Evolutionary conservation across 30 jellyfish, hydroid and myxozoan species (phyloP), one percentile per base, ranked within the genome.

Genomic region (Aurelia aurita): DNA sequence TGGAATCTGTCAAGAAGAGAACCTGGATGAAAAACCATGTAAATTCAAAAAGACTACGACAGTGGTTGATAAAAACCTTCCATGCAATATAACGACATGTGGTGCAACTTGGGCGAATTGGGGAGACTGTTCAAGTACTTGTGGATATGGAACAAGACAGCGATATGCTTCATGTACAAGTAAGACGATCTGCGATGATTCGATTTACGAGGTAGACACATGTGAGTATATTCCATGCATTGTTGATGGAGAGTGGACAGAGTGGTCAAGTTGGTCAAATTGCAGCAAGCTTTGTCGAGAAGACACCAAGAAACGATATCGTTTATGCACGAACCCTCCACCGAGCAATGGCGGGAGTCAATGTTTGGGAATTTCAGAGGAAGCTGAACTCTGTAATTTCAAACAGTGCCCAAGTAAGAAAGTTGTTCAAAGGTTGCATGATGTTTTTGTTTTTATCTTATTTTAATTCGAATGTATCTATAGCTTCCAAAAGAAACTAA

Each of bases 331-430:
- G 27, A 49, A 80, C 63, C 90, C 90, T 43, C 27, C 58, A 7
- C 90, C 90, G 4, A 46, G 90, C 69, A 80, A 80, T 64, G 90
- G 90, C 28, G 90, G 90, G 19, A 49, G 14, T 18, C 39, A 46
- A 12, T 80, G 90, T 34, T 34, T 23, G 19, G 90, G 90, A 9
- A 19, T 72, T 23, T 29, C 43, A n/a, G 72, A 66, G 18, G 90
- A 80, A 15, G 12, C 45, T 26, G 76, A 6, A 21, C 47, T 53
- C 45, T 64, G 76, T n/a, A 64, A 64, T 64, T 64, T 64, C 13
- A 14, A 21, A 3, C 55, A 64, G 8, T 64, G 51, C 51, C 51
- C 16, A 7, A 39, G 51, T 39, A 39, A 39, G 51, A 7, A 3
- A 31, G 9, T 39, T 8, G 7, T 6, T 39, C 15, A 39, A 9